These are phyloP conservation scores for Oryzias woworae DNA, from an alignment of 2,113 vertebrate genomes.

Conservation along the genomic window DNA sequence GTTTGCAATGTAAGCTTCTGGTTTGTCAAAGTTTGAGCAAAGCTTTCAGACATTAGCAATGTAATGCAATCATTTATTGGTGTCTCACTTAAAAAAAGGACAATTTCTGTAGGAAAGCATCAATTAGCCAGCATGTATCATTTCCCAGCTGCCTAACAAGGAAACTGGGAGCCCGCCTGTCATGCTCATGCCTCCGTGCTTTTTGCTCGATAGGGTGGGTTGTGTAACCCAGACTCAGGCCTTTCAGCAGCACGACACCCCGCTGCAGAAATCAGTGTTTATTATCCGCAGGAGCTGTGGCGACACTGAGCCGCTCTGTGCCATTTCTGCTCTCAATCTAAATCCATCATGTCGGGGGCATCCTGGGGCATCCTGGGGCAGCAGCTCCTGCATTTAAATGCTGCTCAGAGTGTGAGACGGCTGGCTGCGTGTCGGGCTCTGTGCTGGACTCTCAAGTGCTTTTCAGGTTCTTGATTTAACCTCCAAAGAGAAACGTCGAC, in stretches of 20 bases:
- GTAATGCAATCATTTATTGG: too few species aligned
- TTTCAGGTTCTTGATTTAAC: slow-evolving; percentile 6
- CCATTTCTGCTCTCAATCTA: slow-evolving; percentile 43
- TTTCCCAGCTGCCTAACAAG: slow-evolving; percentile 52
- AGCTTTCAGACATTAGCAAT: too few species aligned
- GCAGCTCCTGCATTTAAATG: slow-evolving; percentile 59
- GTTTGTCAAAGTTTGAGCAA: too few species aligned
- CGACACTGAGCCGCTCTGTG: slow-evolving; percentile 34
- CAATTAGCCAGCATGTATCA: slow-evolving; percentile 22
- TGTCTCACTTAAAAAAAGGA: too few species aligned
- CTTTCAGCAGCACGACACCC: slow-evolving; percentile 17
- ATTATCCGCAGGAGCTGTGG: slow-evolving; percentile 31
- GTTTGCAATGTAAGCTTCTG: too few species aligned
- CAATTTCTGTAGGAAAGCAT: neutral
- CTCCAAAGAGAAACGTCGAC: slow-evolving; percentile 28
- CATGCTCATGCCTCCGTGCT: slow-evolving; percentile 39
- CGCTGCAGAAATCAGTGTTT: slow-evolving; percentile 24
- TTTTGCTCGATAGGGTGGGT: slow-evolving; percentile 17
- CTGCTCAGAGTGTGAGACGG: slow-evolving; percentile 38
- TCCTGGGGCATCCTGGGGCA: slow-evolving; percentile 11
- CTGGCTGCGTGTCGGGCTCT: slow-evolving; percentile 25
- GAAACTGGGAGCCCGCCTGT: slow-evolving; percentile 33
- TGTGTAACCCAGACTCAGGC: slow-evolving; percentile 22
- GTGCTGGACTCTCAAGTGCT: slow-evolving; percentile 32
- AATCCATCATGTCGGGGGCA: slow-evolving; percentile 43